These are phyloP conservation scores for Bergia sp. DNA, from an alignment of 92 coral and sea anemone species.

Conservation along the genomic window DNA sequence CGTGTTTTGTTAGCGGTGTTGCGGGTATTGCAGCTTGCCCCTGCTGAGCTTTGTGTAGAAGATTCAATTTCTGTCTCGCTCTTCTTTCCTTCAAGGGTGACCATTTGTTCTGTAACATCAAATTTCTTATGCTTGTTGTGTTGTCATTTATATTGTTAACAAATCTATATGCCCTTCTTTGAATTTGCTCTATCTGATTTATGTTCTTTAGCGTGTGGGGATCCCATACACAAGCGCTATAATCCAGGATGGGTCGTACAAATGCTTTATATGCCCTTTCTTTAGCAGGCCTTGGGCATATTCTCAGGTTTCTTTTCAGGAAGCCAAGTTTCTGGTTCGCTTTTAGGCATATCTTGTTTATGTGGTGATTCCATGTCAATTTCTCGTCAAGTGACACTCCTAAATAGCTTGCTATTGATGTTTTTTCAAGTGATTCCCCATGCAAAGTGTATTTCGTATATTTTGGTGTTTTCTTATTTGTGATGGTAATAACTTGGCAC, in stretches of 20 bases:
- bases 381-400: too few relatives aligned
- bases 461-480: slow-evolving; percentile 2
- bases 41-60: not conserved
- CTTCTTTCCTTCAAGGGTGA: not conserved
- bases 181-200: not conserved
- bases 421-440: slow-evolving; percentile 13
- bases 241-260: not conserved
- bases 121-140: not conserved
- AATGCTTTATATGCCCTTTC: not conserved
- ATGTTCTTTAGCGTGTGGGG: not conserved
- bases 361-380: slow-evolving; percentile 6
- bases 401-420: slow-evolving; percentile 4
- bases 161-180: not conserved
- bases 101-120: not conserved
- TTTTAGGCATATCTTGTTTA: not conserved
- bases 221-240: not conserved
- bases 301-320: not conserved
- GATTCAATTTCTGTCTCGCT: not conserved
- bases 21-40: not conserved
- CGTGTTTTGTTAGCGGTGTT: not conserved
- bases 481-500: slow-evolving; percentile 4
- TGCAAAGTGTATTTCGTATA: slow-evolving; percentile 1
- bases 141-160: not conserved
- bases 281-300: not conserved
- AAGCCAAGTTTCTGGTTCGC: not conserved